Base-by-base conservation (phyloP, 2,113 vertebrate genomes). In the Psettodes erumei region DNA sequence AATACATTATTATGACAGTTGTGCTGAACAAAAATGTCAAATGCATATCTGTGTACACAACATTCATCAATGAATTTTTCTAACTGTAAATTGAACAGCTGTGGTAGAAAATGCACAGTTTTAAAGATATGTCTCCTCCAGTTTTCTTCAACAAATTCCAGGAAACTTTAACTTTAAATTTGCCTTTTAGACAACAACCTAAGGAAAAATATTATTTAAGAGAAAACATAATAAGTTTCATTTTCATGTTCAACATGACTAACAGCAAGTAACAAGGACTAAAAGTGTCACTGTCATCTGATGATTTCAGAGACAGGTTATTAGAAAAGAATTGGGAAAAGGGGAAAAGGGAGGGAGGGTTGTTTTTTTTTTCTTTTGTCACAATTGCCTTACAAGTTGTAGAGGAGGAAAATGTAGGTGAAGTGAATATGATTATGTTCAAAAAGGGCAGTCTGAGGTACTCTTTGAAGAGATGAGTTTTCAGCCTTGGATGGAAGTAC, bases 381-480 rank as follows among this genome's bases (percentile, higher is more conserved):
- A 45, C 0, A 3, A 13, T 61, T 0, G 15, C 27, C 62, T 50
- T 56, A 19, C 25, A 59, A 38, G 61, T 16, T 21, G 65, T 4
- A n/a, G 27, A 64, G 5, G 60, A 71, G 56, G 67, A 67, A 51
- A 69, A 42, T 77, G 72, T 60, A 59, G 50, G 50, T 60, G 66
- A 79, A 51, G 54, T n/a, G 62, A 62, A 69, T 60, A 11, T 59
- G 60, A 75, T 64, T 64, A 62, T 50, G 35, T 69, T 61, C 16
- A 45, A 47, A 77, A 38, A 68, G 27, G 32, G 47, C 33, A 30
- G 42, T 9, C 55, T 7, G 43, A 68, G 50, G 67, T 67, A 42
- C 76, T 50, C 68, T 56, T 42, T n/a, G 60, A 71, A 55, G 60
- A 80, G 51, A 81, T 47, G 69, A 69, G 42, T 42, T 77, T 66